A percentile compares a stretch with the other conserved stretches of the same genome.
Conservation (phyloP, 2,888 invertebrate genomes). For the Poecilus cupreus region DNA sequence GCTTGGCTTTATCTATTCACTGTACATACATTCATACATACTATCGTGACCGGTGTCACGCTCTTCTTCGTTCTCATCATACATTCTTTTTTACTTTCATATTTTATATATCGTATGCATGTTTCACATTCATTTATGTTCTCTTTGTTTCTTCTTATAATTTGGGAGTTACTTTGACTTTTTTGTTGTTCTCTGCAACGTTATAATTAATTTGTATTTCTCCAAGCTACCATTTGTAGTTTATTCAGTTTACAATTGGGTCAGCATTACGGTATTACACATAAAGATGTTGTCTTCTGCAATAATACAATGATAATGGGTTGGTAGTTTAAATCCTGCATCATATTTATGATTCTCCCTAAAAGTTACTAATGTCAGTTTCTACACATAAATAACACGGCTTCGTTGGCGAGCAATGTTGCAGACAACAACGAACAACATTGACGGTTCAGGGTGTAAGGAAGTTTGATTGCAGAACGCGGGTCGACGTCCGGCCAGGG, state of each 20-base stretch:
- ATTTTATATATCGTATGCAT: background rate
- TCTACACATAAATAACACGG: too few species aligned
- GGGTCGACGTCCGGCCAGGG: slow-evolving; percentile 75
- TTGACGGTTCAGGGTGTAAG: background rate
- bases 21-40: background rate
- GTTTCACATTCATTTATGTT: background rate
- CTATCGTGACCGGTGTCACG: background rate
- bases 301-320: too few species aligned
- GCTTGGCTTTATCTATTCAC: background rate
- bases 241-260: too few species aligned
- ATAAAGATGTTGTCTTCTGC: background rate
- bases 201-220: background rate
- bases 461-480: slow-evolving; percentile 65
- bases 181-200: slow-evolving; percentile 27
- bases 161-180: background rate
- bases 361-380: too few species aligned
- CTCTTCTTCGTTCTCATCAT: background rate
- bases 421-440: background rate
- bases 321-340: too few species aligned
- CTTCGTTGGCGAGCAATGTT: background rate
- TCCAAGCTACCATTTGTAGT: background rate
- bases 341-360: too few species aligned
- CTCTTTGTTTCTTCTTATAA: background rate
- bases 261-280: too few species aligned
- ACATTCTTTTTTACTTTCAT: background rate